Evolutionary conservation across 1,140 invertebrate genomes (phyloP).

Genomic region (Thaumetopoea pityocampa): DNA sequence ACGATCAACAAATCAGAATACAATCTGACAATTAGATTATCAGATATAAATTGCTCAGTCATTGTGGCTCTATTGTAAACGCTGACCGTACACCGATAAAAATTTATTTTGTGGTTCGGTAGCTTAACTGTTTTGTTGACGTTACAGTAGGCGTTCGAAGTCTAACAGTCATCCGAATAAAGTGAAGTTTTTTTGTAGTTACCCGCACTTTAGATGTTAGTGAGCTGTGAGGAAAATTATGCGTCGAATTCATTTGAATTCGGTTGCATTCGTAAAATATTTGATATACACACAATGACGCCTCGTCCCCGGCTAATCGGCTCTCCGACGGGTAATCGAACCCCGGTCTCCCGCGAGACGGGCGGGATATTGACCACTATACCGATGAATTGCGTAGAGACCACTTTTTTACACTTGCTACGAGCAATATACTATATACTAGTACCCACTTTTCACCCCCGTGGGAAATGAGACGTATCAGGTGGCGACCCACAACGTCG

Average conservation of each 20-base stretch:
- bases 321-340: no score
- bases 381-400: no score
- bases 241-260: background rate
- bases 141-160: slow-evolving; percentile 21
- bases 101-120: slow-evolving; percentile 27
- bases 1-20: slow-evolving; percentile 57
- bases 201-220: slow-evolving; percentile 2
- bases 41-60: slow-evolving; percentile 38
- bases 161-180: slow-evolving; percentile 24
- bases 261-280: no score
- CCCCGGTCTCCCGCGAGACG: no score
- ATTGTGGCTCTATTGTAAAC: slow-evolving; percentile 37
- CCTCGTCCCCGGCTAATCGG: no score
- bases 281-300: no score
- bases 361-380: no score
- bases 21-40: slow-evolving; percentile 63
- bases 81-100: slow-evolving; percentile 20
- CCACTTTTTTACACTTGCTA: no score
- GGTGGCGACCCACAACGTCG: no score
- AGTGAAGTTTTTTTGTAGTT: slow-evolving; percentile 8
- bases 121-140: slow-evolving; percentile 22
- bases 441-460: no score
- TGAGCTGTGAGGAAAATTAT: background rate
- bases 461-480: no score
- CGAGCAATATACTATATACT: no score